Conservation (phyloP, 1,140 invertebrate genomes). For the Scaptomyza montana region DNA sequence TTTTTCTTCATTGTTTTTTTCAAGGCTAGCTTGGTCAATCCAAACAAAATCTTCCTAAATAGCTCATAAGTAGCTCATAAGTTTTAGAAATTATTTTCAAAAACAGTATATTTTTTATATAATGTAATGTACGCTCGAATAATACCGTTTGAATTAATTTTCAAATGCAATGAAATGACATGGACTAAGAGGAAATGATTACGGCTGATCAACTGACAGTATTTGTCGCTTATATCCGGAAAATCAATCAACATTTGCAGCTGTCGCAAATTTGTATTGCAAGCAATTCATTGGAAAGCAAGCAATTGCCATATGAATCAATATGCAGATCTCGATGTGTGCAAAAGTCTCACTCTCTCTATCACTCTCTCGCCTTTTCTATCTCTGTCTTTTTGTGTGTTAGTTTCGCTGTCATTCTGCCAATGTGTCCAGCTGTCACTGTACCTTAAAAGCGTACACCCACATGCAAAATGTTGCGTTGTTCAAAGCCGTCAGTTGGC, state of each 20-base stretch:
- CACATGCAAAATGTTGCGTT: constrained; percentile 19
- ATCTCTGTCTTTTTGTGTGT: neutral
- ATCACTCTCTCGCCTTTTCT: neutral
- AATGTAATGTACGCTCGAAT: neutral
- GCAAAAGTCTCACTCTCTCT: constrained; percentile 3
- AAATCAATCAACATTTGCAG: constrained; percentile 47
- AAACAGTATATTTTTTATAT: neutral
- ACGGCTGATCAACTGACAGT: constrained; percentile 13
- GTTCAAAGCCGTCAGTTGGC: constrained; percentile 23
- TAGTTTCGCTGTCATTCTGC: constrained; percentile 18
- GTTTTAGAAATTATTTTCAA: neutral
- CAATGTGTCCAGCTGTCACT: constrained; percentile 25
- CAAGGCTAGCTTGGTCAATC: too few relatives aligned
- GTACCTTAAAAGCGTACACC: constrained; percentile 26
- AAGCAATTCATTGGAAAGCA: constrained; percentile 42
- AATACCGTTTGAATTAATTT: neutral
- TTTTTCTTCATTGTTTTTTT: too few relatives aligned
- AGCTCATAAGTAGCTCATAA: too few relatives aligned
- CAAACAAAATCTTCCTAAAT: too few relatives aligned
- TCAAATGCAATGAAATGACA: neutral
- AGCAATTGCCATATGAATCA: constrained; percentile 45
- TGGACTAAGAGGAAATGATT: constrained; percentile 19
- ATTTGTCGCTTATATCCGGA: constrained; percentile 13
- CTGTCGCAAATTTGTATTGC: constrained; percentile 46
- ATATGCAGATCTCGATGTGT: constrained; percentile 45